Evolutionary conservation across 1,140 invertebrate genomes (phyloP).

Genomic region (Drosophila mojavensis): DNA sequence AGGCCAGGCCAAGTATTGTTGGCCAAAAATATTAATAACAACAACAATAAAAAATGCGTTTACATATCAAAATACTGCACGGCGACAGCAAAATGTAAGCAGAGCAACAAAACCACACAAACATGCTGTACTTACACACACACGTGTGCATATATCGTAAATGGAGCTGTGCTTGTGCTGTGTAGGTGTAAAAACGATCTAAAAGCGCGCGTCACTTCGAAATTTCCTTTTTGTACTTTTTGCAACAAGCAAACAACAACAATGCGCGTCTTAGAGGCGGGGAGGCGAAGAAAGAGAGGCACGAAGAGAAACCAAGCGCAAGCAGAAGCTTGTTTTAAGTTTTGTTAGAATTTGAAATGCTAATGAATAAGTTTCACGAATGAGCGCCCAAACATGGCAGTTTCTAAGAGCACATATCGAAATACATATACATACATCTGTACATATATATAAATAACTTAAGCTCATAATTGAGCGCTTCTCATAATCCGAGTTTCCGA

Average conservation of each 20-base stretch:
- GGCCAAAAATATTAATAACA: slow-evolving; percentile 38
- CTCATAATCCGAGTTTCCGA: slow-evolving; percentile 13
- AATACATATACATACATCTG: background rate
- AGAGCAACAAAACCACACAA: slow-evolving; percentile 28
- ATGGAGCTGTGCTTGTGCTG: background rate
- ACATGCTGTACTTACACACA: background rate
- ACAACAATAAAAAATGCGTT: slow-evolving; percentile 48
- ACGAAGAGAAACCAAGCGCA: background rate
- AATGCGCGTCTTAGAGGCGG: background rate
- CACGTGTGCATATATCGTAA: slow-evolving; percentile 16
- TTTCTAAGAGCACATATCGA: background rate
- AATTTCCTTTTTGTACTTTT: background rate
- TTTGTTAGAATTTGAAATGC: slow-evolving; percentile 67
- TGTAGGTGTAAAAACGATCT: slow-evolving; percentile 7
- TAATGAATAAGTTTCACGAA: slow-evolving; percentile 53
- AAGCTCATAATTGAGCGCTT: slow-evolving; percentile 53
- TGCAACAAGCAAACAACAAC: background rate
- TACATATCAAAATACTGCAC: slow-evolving; percentile 59
- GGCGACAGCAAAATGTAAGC: slow-evolving; percentile 40
- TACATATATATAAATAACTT: background rate
- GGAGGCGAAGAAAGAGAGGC: background rate
- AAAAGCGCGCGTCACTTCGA: slow-evolving; percentile 3
- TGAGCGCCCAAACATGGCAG: slow-evolving; percentile 20
- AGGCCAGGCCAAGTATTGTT: slow-evolving; percentile 39
- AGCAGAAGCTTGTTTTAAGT: slow-evolving; percentile 54